Base-by-base conservation (phyloP, 1,140 invertebrate species). In the Drosophila parvula region DNA sequence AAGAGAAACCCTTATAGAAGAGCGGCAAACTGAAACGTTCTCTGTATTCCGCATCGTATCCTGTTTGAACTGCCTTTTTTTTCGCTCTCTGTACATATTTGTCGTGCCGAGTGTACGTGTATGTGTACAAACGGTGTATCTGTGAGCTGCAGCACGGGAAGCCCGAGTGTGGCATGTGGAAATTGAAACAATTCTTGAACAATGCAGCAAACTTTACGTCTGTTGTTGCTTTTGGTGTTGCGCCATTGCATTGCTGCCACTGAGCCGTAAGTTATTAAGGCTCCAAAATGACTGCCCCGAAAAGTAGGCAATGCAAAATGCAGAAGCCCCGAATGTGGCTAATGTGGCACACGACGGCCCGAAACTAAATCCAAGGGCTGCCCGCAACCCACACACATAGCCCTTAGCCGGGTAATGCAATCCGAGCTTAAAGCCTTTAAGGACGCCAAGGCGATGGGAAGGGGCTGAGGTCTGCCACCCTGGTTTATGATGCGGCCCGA, bases 221-320 rank as follows among this genome's bases (percentile, higher is more conserved):
- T 75, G 16, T 22, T 53, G 18, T 36, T 51, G 28, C 28, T 32
- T 9, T 40, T 43, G 48, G n/a, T 38, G 43, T 11, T 57, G 47
- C 50, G 47, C 50, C 28, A 48, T 28, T 69, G 34, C 65, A n/a
- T n/a, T 40, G 32, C 47, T 58, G 18, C 65, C 51, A 61, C 61
- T 43, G 64, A 68, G 64, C 47, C 71, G 74, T 77, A 57, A 77
- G 74, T 77, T 77, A 77, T 77, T 77, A 68, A 40, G 62, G 62
- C 50, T 28, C 27, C 51, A 32, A 68, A 76, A 68, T 61, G 65
- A 55, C 60, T 45, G 73, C 68, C 60, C 82, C 64, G 38, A 74
- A 85, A 75, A 81, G 78, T 86, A 81, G 81, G 82, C 82, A 75
- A 71, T 71, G 53, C 65, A 58, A 70, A 68, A 68, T 68, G 62